phyloP scores from a whole-genome alignment of 2,888 invertebrate genomes.

The Ecliptopera silaceata region DNA sequence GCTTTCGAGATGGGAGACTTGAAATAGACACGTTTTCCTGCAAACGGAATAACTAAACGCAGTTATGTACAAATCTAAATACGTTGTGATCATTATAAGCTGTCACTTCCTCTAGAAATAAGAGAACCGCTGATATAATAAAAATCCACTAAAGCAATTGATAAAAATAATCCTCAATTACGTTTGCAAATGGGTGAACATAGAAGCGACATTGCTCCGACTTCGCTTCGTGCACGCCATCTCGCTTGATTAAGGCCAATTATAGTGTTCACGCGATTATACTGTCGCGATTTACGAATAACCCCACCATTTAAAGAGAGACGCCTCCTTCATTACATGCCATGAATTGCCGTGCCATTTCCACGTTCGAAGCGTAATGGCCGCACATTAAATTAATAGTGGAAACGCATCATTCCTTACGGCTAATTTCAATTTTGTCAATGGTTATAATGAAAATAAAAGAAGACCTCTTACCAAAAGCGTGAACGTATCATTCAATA shows the following conservation, averaged over 20 bases:
- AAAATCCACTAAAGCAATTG: constrained; percentile 41
- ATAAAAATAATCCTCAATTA: constrained; percentile 52
- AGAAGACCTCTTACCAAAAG: constrained; percentile 22
- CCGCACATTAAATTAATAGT: constrained; percentile 56
- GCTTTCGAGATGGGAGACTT: background rate
- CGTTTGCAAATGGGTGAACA: constrained; percentile 50
- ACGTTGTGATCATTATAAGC: constrained; percentile 13
- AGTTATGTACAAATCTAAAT: constrained; percentile 17
- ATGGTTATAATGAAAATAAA: constrained; percentile 45
- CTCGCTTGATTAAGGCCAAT: constrained; percentile 74
- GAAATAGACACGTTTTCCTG: constrained; percentile 12
- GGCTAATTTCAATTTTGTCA: constrained; percentile 55
- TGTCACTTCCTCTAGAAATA: constrained; percentile 20
- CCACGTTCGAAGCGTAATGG: constrained; percentile 62
- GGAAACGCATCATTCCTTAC: constrained; percentile 44
- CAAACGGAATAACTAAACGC: constrained; percentile 19
- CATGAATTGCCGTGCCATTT: constrained; percentile 63
- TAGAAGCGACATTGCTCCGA: constrained; percentile 46
- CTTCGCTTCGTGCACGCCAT: constrained; percentile 54
- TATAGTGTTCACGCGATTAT: constrained; percentile 72
- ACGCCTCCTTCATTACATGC: constrained; percentile 66
- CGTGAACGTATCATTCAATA: constrained; percentile 22
- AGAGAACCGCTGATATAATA: constrained; percentile 39
- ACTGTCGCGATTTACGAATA: constrained; percentile 68
- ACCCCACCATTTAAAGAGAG: constrained; percentile 66